Evolutionary conservation across 2,888 invertebrate genomes (phyloP), one percentile per base, ranked within the genome.

Genomic region (Drosophila kanekoi): DNA sequence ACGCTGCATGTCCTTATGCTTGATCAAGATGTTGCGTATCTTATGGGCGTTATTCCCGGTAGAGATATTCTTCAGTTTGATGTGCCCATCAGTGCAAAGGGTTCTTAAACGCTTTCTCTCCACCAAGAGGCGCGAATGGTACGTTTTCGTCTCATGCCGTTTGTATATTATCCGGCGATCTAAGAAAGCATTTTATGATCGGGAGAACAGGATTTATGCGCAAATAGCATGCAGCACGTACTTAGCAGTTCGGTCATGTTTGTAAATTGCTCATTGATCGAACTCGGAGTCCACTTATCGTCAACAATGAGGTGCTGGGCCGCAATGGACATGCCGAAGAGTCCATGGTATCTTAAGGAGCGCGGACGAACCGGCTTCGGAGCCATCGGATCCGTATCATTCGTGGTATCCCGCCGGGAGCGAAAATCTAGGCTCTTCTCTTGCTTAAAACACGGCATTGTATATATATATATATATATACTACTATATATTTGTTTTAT

Each of bases 301-400:
- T 92, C 91, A 11, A 90, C 72, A 73, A 92, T 82, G 68, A 90
- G 79, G 63, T 92, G 92, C 49, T 90, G 87, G 5, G 89, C 83
- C 20, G 91, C 87, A 72, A 63, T 89, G 18, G 82, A 79, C 20
- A 82, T 66, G 6, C 92, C 92, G 13, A 92, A 91, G n/a, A 92
- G 79, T 3, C 91, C 91, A 83, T 92, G 92, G 43, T 78, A 76
- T 11, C 82, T 76, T n/a, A 90, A 71, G 3, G 90, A 78, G 0
- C 81, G 81, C 0, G 91, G 90, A 74, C 89, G 88, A 44, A 90
- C 90, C 2, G 91, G 90, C 44, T 81, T 89, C 0, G 87, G 87
- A 0, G 89, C 86, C 61, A 82, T 18, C 4, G 52, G 58, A 61
- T 89, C 73, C 20, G 40, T 71, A 3, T 52, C 58, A 20, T 51